Base-by-base conservation (phyloP, 2,113 vertebrate species). In the Tichodroma muraria region DNA sequence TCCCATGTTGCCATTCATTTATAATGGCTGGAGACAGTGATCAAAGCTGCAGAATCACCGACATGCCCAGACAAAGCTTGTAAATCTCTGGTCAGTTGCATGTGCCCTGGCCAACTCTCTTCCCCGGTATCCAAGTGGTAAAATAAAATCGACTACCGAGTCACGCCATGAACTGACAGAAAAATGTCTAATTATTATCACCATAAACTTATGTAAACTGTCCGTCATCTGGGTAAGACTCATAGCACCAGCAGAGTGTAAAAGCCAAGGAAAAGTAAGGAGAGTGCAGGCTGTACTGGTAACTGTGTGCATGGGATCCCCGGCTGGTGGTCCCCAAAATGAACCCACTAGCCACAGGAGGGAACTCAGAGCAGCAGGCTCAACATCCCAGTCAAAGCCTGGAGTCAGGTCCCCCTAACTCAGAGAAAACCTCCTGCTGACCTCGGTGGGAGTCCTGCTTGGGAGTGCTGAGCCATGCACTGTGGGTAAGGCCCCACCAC, bases 141-240 rank as follows among this genome's bases (percentile, higher is more conserved):
- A 76, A 71, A 72, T 56, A 53, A 27, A 57, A 65, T 31, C 30
- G 45, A 5, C 21, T 3, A 1, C 13, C 6, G 31, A 42, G 40
- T 53, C 31, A 2, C 5, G 11, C 1, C 0, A 56, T 64, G 22
- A 75, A 47, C 45, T 60, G 52, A 44, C 40, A 66, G 52, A n/a
- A 91, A 91, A 94, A 47, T 2, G 5, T 13, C 2, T 25, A 4
- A 31, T 47, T 28, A 9, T 35, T 35, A 35, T 31, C 56, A 15
- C 28, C 23, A 3, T 38, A 61, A n/a, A 38, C 87, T 49, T 57
- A 15, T 1, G 0, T 42, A 47, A 76, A 22, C 21, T 0, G 2
- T 45, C 23, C 52, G 14, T n/a, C 19, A 3, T 28, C 38, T 52
- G 2, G 0, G 38, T 54, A 47, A 35, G 35, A 52, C 13, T 40